Evolutionary conservation across 2,113 vertebrate species (phyloP).

Genomic region (Alethe castanea): DNA sequence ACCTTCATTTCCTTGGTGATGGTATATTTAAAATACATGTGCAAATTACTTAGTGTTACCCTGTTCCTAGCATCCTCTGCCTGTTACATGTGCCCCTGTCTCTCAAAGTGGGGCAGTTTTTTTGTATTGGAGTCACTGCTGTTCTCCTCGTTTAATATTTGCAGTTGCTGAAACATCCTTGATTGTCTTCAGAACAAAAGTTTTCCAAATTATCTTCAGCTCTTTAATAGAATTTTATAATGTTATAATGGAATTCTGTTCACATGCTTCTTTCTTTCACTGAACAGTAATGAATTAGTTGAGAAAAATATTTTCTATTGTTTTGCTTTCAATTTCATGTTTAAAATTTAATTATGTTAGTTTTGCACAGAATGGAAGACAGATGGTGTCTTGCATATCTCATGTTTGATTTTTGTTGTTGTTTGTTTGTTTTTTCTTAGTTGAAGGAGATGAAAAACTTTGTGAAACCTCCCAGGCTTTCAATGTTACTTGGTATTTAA

Average conservation of each 20-base stretch:
- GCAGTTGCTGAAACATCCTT: background rate
- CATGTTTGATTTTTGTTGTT: background rate
- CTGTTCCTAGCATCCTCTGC: background rate
- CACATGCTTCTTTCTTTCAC: background rate
- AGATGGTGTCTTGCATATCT: background rate
- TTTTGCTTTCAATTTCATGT: background rate
- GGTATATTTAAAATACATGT: background rate
- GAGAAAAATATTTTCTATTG: background rate
- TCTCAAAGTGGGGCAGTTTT: background rate
- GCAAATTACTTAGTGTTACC: background rate
- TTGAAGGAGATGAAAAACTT: constrained; percentile 73
- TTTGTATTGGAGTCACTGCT: background rate
- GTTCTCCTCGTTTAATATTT: background rate
- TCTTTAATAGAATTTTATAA: background rate
- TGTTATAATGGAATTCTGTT: background rate
- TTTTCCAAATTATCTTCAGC: background rate
- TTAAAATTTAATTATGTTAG: background rate
- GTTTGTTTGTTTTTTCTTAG: constrained; percentile 1
- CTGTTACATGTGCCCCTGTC: accelerated
- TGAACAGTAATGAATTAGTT: background rate
- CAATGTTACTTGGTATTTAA: constrained; percentile 79
- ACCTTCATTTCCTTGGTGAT: background rate
- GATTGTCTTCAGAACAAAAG: background rate
- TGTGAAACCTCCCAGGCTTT: constrained; percentile 68
- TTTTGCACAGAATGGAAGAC: background rate